These are phyloP conservation scores for Choloepus didactylus DNA, from an alignment of 2,797 vertebrate species.

Conservation along the genomic window DNA sequence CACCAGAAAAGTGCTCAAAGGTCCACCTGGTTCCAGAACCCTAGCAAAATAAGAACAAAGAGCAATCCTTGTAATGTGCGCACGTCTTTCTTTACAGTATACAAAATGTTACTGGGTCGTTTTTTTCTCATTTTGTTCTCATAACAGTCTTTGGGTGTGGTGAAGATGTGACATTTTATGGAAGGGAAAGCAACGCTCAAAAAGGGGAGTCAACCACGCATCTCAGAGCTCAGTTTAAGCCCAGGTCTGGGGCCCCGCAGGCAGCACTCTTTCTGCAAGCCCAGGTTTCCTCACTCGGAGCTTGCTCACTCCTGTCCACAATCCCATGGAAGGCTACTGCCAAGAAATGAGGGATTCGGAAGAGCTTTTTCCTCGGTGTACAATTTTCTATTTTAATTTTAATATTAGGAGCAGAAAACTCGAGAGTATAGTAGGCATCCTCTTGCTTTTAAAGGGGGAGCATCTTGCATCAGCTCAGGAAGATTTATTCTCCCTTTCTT, in stretches of 20 bases:
- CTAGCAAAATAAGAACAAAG: not conserved
- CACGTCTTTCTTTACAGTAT: not conserved
- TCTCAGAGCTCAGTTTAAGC: not conserved
- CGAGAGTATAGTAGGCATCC: not conserved
- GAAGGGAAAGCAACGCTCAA: not conserved
- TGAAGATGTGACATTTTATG: not conserved
- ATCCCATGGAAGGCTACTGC: not conserved
- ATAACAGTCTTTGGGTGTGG: not conserved
- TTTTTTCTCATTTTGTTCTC: not conserved
- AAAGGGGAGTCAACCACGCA: not conserved
- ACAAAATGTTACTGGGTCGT: rapidly evolving
- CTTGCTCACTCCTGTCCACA: not conserved
- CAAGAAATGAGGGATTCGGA: not conserved
- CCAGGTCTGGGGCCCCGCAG: not conserved
- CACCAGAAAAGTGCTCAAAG: not conserved
- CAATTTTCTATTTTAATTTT: not conserved
- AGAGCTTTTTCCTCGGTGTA: not conserved
- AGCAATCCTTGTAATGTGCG: rapidly evolving
- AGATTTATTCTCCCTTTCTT: not conserved
- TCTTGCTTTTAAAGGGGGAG: not conserved
- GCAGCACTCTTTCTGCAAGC: not conserved
- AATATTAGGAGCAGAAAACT: not conserved
- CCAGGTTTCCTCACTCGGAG: no score
- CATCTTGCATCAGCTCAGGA: not conserved
- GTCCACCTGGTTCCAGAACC: not conserved